Evolutionary conservation across 1,140 invertebrate genomes (phyloP).

Genomic region (Polypedilum pembai): DNA sequence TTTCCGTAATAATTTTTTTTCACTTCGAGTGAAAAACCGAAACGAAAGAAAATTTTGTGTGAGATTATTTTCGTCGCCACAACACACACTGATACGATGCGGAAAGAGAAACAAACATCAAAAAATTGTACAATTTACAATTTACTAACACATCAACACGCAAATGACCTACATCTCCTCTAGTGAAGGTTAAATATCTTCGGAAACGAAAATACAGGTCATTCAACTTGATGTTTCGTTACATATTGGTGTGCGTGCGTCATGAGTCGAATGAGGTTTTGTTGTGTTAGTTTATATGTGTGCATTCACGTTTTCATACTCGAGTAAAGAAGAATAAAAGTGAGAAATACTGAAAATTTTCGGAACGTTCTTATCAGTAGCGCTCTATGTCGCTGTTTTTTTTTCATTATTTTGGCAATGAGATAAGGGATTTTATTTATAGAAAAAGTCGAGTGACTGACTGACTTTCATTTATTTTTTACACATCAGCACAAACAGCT

Average conservation of each 20-base stretch:
- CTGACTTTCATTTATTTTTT: neutral
- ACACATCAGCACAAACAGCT: neutral
- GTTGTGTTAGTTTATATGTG: neutral
- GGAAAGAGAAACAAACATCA: no score
- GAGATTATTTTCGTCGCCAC: neutral
- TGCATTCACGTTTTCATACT: neutral
- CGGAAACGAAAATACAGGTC: neutral
- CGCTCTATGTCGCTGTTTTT: neutral
- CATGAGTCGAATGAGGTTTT: neutral
- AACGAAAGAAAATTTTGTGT: neutral
- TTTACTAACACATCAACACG: neutral
- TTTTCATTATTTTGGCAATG: neutral
- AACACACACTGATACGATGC: neutral
- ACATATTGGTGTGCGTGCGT: neutral
- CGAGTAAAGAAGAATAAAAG: neutral
- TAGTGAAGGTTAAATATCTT: conserved; percentile 1
- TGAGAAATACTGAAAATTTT: no score
- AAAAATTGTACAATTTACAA: no score
- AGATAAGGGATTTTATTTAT: neutral
- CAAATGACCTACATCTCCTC: conserved; percentile 5
- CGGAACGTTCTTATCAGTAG: no score
- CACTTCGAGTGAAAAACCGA: neutral
- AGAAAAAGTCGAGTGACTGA: neutral
- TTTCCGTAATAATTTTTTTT: neutral
- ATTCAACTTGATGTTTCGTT: neutral